Evolutionary conservation across 2,888 invertebrate genomes (phyloP), one percentile per base, ranked within the genome.

Genomic region (Clostera curtula): DNA sequence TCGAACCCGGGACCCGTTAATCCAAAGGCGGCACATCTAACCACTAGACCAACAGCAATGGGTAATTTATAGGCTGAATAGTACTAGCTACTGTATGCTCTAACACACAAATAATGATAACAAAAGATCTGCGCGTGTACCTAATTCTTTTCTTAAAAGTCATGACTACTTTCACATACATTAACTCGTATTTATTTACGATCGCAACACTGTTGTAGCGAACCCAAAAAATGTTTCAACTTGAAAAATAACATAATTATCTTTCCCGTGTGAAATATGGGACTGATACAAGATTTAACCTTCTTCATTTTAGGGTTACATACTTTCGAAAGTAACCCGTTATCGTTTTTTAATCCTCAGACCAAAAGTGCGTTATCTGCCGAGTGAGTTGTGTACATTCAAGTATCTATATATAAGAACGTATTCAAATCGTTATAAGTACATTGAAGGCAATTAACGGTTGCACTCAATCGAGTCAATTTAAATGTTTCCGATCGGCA

Each of bases 401-500:
- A 39, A 42, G 34, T 43, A 20, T 7, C 7, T 13, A 48, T 44
- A 51, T 43, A 53, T 55, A 47, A 4, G 46, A 44, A 33, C 30
- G 29, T 35, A 15, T 27, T 24, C 36, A 41, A 51, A 43, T 45
- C 44, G 46, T 31, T 56, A 53, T 36, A 36, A 40, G 28, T 34
- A 34, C 24, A 38, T 27, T 6, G 29, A 10, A 48, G 55, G 56
- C 54, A 61, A 56, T 63, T 62, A 54, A 44, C 56, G 58, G 56
- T 58, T 68, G 66, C 60, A 69, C 56, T 60, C 52, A 51, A 56
- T 58, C 47, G 57, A 59, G 44, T 53, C 54, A 55, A 45, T 56
- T 61, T 58, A 43, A 62, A 64, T 56, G 59, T 71, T 69, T 73
- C 70, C 73, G 68, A 67, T 66, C 44, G 51, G 40, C 39, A 43